Evolutionary conservation across 2,797 vertebrate species (phyloP), one percentile per base, ranked within the genome.

Genomic region (Lepus oiostolus): DNA sequence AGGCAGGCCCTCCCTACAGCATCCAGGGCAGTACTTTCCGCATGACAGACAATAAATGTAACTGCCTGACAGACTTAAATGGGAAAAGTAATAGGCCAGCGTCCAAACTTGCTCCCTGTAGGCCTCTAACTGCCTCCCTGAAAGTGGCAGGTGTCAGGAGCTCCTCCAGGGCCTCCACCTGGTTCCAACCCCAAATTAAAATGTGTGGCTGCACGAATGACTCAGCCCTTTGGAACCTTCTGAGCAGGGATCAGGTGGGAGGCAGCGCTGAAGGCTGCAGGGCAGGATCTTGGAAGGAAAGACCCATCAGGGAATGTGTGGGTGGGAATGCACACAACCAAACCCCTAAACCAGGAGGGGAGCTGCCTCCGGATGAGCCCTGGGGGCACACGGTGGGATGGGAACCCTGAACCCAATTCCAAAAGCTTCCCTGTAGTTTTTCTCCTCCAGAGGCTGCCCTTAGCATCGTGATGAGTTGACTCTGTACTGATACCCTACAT

Each of bases 101-200:
- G 0, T 85, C 67, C 50, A 65, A 38, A 85, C 67, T 26, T 85
- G 35, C 28, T 96, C 88, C 89, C 86, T 0, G 0, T 8, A 22
- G 86, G 60, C 88, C 65, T 93, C 90, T 92, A 65, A 83, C 77
- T 47, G 10, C 42, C 38, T 88, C 58, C 76, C 60, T 88, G 32
- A 32, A 87, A 84, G 80, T 52, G 54, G 52, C 80, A 79, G 35
- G 62, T 2, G 0, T 63, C 10, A 19, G 85, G 88, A 81, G 42
- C 72, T 42, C 88, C 72, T 42, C 88, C 1, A 0, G 58, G 79
- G 67, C 19, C 75, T 92, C 47, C 35, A 22, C 72, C 63, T 75
- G 35, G 83, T 92, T 77, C 88, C 84, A 85, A 82, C 19, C n/a
- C 28, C 8, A 60, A 81, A 94, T 93, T 94, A 91, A 85, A 94